phyloP scores from a whole-genome alignment of 37 sponge, comb jelly and placozoan genomes.

The Spongilla lacustris region DNA sequence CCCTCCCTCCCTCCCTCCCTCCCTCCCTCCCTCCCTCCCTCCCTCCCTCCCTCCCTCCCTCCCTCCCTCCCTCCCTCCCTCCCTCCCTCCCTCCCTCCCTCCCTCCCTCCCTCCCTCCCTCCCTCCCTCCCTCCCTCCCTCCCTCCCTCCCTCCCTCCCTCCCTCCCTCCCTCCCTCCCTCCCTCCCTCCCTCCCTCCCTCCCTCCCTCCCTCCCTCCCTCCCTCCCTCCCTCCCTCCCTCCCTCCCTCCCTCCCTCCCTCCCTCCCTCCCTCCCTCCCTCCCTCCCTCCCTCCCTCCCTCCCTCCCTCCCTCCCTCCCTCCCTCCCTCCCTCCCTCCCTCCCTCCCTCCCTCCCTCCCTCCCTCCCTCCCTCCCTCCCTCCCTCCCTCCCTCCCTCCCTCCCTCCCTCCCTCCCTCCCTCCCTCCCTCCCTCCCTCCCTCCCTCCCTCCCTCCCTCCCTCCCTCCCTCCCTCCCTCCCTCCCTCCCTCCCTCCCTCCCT shows the following conservation, averaged over 20 bases:
- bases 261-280: background rate
- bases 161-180: background rate
- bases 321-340: background rate
- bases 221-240: background rate
- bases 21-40: background rate
- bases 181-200: constrained; percentile 1
- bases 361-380: constrained; percentile 6
- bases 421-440: too few species aligned
- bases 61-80: background rate
- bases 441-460: too few species aligned
- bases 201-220: background rate
- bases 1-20: background rate
- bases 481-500: too few species aligned
- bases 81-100: constrained; percentile 4
- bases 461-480: too few species aligned
- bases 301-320: background rate
- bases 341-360: background rate
- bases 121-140: constrained; percentile 5
- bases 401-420: too few species aligned
- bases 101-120: background rate
- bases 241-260: too few species aligned
- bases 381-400: background rate
- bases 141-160: background rate
- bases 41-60: background rate
- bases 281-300: constrained; percentile 7